Base-by-base conservation (phyloP, 1,140 invertebrate species). In the Caligus rogercresseyi region DNA sequence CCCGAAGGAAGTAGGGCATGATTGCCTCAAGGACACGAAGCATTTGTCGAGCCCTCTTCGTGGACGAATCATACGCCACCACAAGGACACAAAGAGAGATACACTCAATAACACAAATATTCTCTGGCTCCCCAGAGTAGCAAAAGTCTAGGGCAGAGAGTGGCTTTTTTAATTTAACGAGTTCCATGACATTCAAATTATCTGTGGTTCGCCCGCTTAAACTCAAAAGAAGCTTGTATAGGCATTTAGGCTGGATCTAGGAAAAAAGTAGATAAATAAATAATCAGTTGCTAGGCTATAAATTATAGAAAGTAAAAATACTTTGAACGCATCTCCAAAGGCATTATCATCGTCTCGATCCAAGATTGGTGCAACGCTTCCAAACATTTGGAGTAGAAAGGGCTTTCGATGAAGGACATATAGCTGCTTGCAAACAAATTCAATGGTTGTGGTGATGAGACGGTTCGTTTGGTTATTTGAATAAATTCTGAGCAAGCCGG, bases 321-420 rank as follows among this genome's bases (percentile, higher is more conserved):
- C 87, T 74, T 93, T 93, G 69, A 88, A 89, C 16, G 87, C 87
- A 74, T 94, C 88, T 1, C 87, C 88, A 71, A 84, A 86, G 3
- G 83, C 80, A 54, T 83, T 83, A 63, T 83, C 81, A 69, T 87
- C 85, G 71, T 98, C 92, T 1, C 87, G 89, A 71, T 98, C 93
- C 25, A 98, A 77, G 69, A 98, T 89, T 1, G 92, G 86, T 0
- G 95, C 95, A 1, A 96, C 86, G 54, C 89, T 93, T 3, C 95
- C 95, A 76, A 98, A 98, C 90, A 98, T 94, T 80, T 99, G 89
- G 19, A 98, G 77, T 65, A 98, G 90, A 70, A 98, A 99, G 1
- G 95, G 94, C 71, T 98, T 98, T 63, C 95, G 79, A 71, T 99
- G 97, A 72, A 99, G 82, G 54, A 98, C 79, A 74, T 98, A 98